Base-by-base conservation (phyloP, 1,140 invertebrate genomes). In the Euura lappo region DNA sequence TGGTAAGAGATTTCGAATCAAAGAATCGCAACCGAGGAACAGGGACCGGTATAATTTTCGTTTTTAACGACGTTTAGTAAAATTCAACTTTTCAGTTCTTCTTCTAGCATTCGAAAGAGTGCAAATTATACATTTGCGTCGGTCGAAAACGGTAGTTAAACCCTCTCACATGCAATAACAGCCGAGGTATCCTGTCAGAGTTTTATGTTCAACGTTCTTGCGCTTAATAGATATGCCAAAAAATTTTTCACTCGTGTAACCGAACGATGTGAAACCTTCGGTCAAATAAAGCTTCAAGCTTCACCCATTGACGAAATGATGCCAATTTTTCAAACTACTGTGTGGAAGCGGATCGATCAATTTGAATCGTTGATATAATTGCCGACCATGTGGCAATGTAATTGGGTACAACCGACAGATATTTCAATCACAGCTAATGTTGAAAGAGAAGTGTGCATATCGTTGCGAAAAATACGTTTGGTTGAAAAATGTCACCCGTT, bases 361-460 rank as follows among this genome's bases (percentile, higher is more conserved):
- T 60, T 60, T 8, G 51, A 8, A 60, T 60, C 51, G 51, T 60
- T 60, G 10, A 60, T 60, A 60, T 60, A 60, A 60, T 60, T 60
- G 51, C 51, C 8, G 51, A 60, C 51, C 51, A 60, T n/a, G 51
- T 60, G n/a, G 51, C 8, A 60, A 10, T 60, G 4, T 60, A 5
- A 60, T 60, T 60, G n/a, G 51, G 51, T 2, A n/a, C n/a, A n/a
- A 10, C n/a, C n/a, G 51, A 8, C 51, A 60, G 51, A 60, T n/a
- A n/a, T 60, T 60, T 60, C 51, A 60, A 60, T 60, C 51, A 60
- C n/a, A n/a, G 8, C 8, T 60, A 60, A 60, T 60, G n/a, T n/a
- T n/a, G n/a, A n/a, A n/a, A n/a, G n/a, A n/a, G n/a, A n/a, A n/a
- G n/a, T n/a, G n/a, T n/a, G n/a, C n/a, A n/a, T n/a, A n/a, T n/a